Percentiles rank a stretch among this genome's conserved stretches.
Conservation (phyloP, 2,113 vertebrate species). For the Sinocyclocheilus anophthalmus region DNA sequence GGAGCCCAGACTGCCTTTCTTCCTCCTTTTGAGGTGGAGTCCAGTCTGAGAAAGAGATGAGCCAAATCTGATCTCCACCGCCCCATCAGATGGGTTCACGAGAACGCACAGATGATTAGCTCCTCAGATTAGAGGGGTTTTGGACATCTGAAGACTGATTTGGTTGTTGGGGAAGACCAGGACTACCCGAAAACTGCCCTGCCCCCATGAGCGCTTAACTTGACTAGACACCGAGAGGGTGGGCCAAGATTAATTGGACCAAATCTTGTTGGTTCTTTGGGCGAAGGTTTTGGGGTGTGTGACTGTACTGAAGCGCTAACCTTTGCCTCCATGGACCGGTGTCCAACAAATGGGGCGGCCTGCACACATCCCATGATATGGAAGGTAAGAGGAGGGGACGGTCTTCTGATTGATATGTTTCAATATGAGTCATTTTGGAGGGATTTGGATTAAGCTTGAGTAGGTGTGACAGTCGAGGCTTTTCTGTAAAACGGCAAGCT, state of each 20-base stretch:
- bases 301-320: neutral
- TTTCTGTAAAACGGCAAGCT: neutral
- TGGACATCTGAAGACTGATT: slow-evolving; percentile 66
- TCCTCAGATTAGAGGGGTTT: slow-evolving; percentile 69
- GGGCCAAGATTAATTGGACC: slow-evolving; percentile 63
- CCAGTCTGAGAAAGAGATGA: slow-evolving; percentile 36
- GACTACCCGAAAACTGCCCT: slow-evolving; percentile 31
- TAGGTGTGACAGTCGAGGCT: neutral
- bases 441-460: slow-evolving; percentile 9
- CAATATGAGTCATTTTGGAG: neutral
- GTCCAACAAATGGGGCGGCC: neutral
- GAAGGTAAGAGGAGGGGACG: slow-evolving; percentile 50
- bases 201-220: slow-evolving; percentile 62
- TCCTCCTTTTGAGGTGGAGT: slow-evolving; percentile 2
- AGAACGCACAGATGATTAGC: slow-evolving; percentile 65
- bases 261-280: slow-evolving; percentile 37
- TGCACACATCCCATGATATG: slow-evolving; percentile 44
- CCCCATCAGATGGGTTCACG: slow-evolving; percentile 70
- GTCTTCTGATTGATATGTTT: neutral
- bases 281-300: slow-evolving; percentile 10
- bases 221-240: slow-evolving; percentile 68
- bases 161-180: slow-evolving; percentile 54
- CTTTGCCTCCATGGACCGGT: slow-evolving; percentile 1
- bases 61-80: slow-evolving; percentile 67
- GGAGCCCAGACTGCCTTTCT: slow-evolving; percentile 1